These are phyloP conservation scores for Myiagra hebetior DNA, from an alignment of 2,113 vertebrate species.

Conservation along the genomic window DNA sequence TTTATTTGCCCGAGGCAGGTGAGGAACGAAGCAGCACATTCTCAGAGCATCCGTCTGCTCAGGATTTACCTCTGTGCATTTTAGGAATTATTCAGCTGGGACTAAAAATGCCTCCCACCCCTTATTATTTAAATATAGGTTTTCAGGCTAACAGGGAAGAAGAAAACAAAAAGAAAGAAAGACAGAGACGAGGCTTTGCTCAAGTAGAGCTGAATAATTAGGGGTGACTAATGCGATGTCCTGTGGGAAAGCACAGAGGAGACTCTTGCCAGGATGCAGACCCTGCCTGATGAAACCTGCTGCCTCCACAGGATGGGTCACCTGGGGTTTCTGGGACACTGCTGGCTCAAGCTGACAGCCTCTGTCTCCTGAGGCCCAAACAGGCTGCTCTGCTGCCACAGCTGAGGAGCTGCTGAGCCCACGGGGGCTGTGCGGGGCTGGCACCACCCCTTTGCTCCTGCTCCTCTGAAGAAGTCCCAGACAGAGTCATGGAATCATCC, in stretches of 20 bases:
- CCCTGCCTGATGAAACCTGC: not conserved
- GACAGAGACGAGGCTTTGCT: not conserved
- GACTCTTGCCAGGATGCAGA: not conserved
- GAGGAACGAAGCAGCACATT: not conserved
- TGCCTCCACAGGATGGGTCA: not conserved
- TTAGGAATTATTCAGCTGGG: slow-evolving; percentile 18
- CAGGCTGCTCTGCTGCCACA: not conserved
- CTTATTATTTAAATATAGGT: slow-evolving; percentile 41
- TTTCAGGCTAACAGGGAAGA: not conserved
- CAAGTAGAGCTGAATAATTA: slow-evolving; percentile 1
- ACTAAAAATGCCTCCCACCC: not conserved
- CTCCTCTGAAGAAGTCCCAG: not conserved
- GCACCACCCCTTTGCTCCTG: not conserved
- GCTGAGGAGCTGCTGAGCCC: not conserved
- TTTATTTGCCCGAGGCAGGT: not conserved
- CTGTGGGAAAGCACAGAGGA: not conserved
- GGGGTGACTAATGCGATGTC: not conserved
- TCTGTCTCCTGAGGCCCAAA: not conserved
- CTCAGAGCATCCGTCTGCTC: not conserved
- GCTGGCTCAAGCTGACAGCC: not conserved
- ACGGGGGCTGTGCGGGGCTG: not conserved
- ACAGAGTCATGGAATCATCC: not conserved
- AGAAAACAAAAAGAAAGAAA: not conserved
- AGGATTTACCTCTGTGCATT: not conserved
- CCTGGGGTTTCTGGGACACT: not conserved